A percentile compares a stretch with the other conserved stretches of the same genome.
phyloP scores from a whole-genome alignment of 2,113 vertebrate species.

The Oceanites oceanicus region DNA sequence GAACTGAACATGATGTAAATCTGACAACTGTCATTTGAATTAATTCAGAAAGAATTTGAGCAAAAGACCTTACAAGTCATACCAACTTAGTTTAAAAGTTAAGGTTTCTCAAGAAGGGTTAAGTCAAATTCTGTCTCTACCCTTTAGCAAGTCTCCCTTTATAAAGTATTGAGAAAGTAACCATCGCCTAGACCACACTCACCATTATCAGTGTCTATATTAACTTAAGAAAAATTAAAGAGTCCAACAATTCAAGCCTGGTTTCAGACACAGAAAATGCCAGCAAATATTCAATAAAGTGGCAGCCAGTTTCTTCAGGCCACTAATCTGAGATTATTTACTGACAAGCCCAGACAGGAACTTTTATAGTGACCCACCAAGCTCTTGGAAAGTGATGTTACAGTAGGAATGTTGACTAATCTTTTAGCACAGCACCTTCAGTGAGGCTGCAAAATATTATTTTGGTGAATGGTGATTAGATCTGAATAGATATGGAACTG shows the following conservation, averaged over 20 bases:
- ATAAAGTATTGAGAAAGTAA: background rate
- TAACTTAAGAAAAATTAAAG: background rate
- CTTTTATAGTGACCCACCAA: background rate
- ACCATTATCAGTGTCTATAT: background rate
- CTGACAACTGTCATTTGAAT: background rate
- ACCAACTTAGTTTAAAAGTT: background rate
- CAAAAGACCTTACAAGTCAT: background rate
- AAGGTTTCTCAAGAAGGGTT: background rate
- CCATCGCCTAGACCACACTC: background rate
- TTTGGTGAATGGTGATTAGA: background rate
- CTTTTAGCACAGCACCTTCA: background rate
- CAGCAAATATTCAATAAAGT: background rate
- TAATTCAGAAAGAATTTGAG: background rate
- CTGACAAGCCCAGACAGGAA: background rate
- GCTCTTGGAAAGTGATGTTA: background rate
- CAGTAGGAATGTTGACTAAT: background rate
- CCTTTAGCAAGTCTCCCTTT: background rate
- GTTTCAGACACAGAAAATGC: background rate
- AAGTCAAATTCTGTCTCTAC: background rate
- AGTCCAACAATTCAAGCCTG: background rate
- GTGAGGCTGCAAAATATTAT: background rate
- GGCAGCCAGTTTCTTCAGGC: background rate
- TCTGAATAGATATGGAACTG: background rate
- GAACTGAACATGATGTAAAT: background rate
- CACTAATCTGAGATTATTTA: background rate